Percentiles rank a stretch among this genome's conserved stretches.
Conservation (phyloP, 2,888 invertebrate species). For the Aphidius colemani region DNA sequence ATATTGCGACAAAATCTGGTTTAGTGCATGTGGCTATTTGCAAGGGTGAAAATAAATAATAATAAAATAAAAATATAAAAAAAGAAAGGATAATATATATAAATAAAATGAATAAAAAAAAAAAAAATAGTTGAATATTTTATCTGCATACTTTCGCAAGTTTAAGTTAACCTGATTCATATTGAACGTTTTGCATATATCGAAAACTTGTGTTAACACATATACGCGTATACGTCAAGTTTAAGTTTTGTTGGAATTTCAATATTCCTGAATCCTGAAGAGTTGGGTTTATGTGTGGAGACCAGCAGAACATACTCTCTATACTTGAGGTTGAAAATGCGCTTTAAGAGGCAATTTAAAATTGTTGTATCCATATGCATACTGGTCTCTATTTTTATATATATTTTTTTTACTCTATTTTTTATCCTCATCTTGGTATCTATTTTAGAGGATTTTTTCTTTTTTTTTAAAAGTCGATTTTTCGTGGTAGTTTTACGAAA, state of each 20-base stretch:
- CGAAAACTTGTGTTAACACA: conserved; percentile 13
- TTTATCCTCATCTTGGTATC: neutral
- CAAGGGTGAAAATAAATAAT: neutral
- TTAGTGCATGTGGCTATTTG: neutral
- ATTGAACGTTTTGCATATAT: conserved; percentile 22
- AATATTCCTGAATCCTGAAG: conserved; percentile 14
- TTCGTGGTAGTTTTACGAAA: neutral
- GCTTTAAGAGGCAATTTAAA: conserved; percentile 19
- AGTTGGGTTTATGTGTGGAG: no score
- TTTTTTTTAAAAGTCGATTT: neutral
- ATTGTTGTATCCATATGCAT: no score
- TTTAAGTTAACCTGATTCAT: conserved; percentile 26
- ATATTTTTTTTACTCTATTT: no score
- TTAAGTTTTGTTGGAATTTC: conserved; percentile 26
- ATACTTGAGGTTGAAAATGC: neutral
- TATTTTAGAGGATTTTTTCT: neutral
- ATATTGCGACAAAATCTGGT: conserved; percentile 1
- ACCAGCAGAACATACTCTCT: no score
- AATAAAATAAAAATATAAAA: neutral
- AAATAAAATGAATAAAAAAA: neutral
- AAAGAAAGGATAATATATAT: no score
- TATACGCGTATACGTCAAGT: conserved; percentile 3
- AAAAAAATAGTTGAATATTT: neutral
- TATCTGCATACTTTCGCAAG: neutral
- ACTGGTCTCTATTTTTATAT: no score